These are phyloP conservation scores for Alces alces DNA, from an alignment of 2,113 vertebrate species.

Conservation along the genomic window DNA sequence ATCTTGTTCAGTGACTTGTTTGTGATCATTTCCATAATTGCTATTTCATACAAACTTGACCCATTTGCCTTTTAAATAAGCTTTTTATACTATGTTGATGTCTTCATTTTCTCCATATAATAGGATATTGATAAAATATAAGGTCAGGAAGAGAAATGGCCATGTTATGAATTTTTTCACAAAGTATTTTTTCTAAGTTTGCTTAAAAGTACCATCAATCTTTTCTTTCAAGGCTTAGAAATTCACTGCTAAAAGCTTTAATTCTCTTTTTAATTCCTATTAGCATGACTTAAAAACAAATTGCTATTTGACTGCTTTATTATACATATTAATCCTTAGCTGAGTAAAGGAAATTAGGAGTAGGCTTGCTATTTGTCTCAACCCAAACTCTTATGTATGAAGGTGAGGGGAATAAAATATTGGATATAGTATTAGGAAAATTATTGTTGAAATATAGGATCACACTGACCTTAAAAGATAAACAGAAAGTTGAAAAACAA, in stretches of 20 bases:
- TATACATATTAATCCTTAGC: not conserved
- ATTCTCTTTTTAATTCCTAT: not conserved
- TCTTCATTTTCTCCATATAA: conserved; percentile 24
- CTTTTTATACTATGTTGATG: not conserved
- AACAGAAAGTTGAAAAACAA: not conserved
- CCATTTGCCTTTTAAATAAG: conserved; percentile 46
- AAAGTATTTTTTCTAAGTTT: conserved; percentile 12
- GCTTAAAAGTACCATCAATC: not conserved
- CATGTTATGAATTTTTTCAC: conserved; percentile 9
- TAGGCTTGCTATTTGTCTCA: not conserved
- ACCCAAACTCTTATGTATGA: not conserved
- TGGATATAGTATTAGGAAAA: not conserved
- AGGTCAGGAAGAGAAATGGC: conserved; percentile 8
- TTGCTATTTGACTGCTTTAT: conserved; percentile 3
- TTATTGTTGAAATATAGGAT: not conserved
- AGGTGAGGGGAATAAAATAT: not conserved
- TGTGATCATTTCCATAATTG: conserved; percentile 40
- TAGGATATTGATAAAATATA: conserved; percentile 40
- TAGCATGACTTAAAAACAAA: conserved; percentile 22
- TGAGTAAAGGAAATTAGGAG: not conserved
- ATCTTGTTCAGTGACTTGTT: conserved; percentile 14
- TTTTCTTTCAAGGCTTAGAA: not conserved
- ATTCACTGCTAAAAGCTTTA: not conserved
- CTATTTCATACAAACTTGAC: conserved; percentile 10
- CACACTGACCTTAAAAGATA: not conserved